These are phyloP conservation scores for Sialis fuliginosa DNA, from an alignment of 2,888 invertebrate genomes.

Conservation along the genomic window DNA sequence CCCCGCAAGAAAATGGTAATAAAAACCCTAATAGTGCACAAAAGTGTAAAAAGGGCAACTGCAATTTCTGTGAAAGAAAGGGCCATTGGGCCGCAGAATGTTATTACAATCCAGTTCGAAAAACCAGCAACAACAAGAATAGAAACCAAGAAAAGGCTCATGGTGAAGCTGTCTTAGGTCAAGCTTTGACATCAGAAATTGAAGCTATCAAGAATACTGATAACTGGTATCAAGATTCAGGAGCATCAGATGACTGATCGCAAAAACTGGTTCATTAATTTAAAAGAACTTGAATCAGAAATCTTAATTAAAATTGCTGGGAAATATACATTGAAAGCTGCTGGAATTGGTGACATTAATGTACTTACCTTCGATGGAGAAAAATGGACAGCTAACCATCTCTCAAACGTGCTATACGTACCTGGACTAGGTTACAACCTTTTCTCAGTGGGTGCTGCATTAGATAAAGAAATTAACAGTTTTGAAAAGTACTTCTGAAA, in stretches of 20 bases:
- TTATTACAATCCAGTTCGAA: too few relatives aligned
- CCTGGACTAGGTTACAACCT: conserved; percentile 7
- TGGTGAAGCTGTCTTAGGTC: background rate
- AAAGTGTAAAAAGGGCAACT: background rate
- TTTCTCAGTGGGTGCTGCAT: conserved; percentile 9
- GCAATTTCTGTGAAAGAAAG: too few relatives aligned
- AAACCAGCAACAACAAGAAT: too few relatives aligned
- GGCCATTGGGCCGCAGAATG: too few relatives aligned
- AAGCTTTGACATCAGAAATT: too few relatives aligned
- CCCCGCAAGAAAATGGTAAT: background rate
- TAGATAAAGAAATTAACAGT: too few relatives aligned
- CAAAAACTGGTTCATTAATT: conserved; percentile 7
- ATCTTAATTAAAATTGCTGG: background rate
- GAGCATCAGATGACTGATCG: conserved; percentile 10
- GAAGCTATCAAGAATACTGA: background rate
- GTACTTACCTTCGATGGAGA: conserved; percentile 5
- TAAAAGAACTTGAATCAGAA: background rate
- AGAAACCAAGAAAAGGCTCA: background rate
- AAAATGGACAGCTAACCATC: background rate
- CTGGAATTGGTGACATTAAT: background rate
- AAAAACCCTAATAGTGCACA: background rate
- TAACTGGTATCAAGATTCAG: conserved; percentile 9
- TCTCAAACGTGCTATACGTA: conserved; percentile 1
- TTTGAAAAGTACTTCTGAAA: too few relatives aligned
- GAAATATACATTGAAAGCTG: background rate